Percentiles rank a stretch among this genome's conserved stretches.
These are phyloP conservation scores for Macrophya annulata DNA, from an alignment of 2,888 invertebrate species.

Conservation along the genomic window DNA sequence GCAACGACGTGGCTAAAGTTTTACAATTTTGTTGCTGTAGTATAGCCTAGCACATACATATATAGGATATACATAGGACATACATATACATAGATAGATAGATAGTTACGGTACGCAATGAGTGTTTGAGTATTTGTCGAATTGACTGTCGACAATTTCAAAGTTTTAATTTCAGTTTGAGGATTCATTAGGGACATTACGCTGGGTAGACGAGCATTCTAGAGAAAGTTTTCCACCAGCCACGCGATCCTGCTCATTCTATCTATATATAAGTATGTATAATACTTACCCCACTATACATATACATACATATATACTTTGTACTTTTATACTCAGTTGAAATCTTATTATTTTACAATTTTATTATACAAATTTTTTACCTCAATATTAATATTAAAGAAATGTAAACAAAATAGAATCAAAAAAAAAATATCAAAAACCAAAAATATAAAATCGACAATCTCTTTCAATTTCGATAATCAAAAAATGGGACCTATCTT, in stretches of 20 bases:
- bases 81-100: not conserved
- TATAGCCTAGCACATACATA: not conserved
- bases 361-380: not conserved
- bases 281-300: too few species aligned
- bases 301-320: not conserved
- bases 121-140: constrained; percentile 40
- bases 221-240: constrained; percentile 25
- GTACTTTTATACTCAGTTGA: not conserved
- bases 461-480: not conserved
- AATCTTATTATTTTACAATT: constrained; percentile 1
- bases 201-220: constrained; percentile 25
- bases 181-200: constrained; percentile 74
- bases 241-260: constrained; percentile 33
- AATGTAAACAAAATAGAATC: not conserved
- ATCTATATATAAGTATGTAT: not conserved
- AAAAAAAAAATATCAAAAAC: not conserved
- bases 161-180: constrained; percentile 78
- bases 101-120: not conserved
- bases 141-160: constrained; percentile 73
- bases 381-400: not conserved
- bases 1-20: not conserved
- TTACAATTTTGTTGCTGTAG: not conserved
- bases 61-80: not conserved
- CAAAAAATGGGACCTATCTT: not conserved
- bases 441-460: not conserved